These are phyloP conservation scores for Synanthedon andrenaeformis DNA, from an alignment of 2,888 invertebrate species.

Conservation along the genomic window DNA sequence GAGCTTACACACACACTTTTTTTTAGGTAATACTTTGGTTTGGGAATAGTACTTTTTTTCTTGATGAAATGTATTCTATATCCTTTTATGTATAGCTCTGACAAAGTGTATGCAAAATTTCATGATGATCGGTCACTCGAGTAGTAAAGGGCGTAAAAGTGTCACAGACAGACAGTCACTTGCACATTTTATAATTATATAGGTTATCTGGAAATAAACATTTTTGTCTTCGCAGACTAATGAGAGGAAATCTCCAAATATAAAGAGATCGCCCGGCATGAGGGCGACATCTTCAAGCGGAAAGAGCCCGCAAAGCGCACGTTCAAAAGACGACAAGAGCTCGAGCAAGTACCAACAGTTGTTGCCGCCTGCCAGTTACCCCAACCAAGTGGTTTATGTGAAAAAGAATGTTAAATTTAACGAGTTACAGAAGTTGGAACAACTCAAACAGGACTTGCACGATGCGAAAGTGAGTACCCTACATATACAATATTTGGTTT, in stretches of 20 bases:
- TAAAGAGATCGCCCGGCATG: conserved; percentile 12
- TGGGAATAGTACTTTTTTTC: too few relatives aligned
- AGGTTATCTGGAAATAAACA: too few relatives aligned
- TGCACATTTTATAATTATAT: too few relatives aligned
- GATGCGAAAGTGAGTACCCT: conserved; percentile 39
- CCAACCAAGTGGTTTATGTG: conserved; percentile 54
- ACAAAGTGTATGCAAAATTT: too few relatives aligned
- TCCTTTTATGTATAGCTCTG: too few relatives aligned
- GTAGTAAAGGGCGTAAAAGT: too few relatives aligned
- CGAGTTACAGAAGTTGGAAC: conserved; percentile 53
- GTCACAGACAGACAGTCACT: too few relatives aligned
- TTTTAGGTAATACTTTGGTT: too few relatives aligned
- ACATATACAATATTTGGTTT: background rate
- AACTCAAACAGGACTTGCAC: conserved; percentile 47
- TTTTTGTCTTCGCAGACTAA: background rate
- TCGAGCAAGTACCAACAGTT: conserved; percentile 35
- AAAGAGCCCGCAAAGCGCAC: conserved; percentile 1
- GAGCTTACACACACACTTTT: too few relatives aligned
- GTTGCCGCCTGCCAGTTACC: conserved; percentile 46
- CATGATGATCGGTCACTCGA: too few relatives aligned
- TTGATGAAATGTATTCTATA: too few relatives aligned
- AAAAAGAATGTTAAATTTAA: conserved; percentile 50
- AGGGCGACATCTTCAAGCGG: conserved; percentile 8
- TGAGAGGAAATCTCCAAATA: conserved; percentile 16
- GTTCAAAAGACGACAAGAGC: conserved; percentile 1